A percentile compares a stretch with the other conserved stretches of the same genome.
These are phyloP conservation scores for Bufo gargarizans DNA, from an alignment of 2,113 vertebrate species.

Conservation along the genomic window DNA sequence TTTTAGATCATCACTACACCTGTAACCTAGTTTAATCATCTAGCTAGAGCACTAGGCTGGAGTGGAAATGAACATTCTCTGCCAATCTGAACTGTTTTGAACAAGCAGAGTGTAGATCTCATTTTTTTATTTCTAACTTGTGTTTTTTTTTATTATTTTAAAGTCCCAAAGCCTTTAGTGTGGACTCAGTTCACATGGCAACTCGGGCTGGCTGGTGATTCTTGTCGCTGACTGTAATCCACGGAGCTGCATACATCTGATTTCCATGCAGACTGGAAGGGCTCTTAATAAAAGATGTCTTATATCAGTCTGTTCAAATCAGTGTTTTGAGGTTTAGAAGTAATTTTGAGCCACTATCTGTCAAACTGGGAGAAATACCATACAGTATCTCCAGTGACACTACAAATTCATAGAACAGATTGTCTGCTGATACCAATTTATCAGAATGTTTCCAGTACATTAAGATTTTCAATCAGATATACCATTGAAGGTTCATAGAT, in stretches of 20 bases:
- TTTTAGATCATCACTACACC: background rate
- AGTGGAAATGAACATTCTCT: conserved; percentile 6
- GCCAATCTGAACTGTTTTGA: conserved; percentile 18
- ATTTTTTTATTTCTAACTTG: conserved; percentile 7
- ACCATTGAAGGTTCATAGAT: background rate
- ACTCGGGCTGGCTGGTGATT: conserved; percentile 40
- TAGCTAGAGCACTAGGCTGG: background rate
- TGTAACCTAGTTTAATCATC: background rate
- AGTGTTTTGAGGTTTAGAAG: conserved; percentile 7
- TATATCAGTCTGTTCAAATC: conserved; percentile 34
- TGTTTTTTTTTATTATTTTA: conserved; percentile 1
- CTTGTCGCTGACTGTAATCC: conserved; percentile 26
- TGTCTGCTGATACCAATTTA: background rate
- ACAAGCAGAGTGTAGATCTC: background rate
- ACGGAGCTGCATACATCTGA: conserved; percentile 38
- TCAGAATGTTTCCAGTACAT: conserved; percentile 9
- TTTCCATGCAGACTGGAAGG: conserved; percentile 42
- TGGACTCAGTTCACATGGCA: conserved; percentile 51
- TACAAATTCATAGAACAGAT: background rate
- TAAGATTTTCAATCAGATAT: background rate
- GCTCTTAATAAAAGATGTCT: conserved; percentile 48
- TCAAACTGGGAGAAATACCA: conserved; percentile 2
- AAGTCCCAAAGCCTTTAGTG: conserved; percentile 42
- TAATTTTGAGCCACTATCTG: conserved; percentile 1
- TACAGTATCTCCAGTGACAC: background rate